Base-by-base conservation (phyloP, 2,113 vertebrate species). In the Tonatia bakeri region DNA sequence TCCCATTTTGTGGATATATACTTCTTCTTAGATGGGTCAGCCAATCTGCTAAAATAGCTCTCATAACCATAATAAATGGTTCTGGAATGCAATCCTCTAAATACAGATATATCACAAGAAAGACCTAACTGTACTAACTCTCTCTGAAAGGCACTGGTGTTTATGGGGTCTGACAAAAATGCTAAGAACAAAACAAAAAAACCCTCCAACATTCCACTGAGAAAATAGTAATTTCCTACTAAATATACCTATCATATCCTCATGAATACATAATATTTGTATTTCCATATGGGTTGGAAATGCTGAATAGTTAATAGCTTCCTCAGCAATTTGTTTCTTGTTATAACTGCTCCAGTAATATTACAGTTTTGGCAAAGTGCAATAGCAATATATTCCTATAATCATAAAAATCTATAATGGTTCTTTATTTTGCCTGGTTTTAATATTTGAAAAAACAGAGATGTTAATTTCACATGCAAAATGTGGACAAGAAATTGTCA, bases 391-490 rank as follows among this genome's bases (percentile, higher is more conserved):
- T 80, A 69, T 83, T 91, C 16, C 54, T 92, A 40, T 43, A 97
- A 64, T 86, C 38, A 33, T 96, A 91, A 94, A 96, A 93, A 43
- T 72, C 47, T 91, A 69, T 13, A 96, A 56, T 64, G 87, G 26
- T 19, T 85, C 56, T 95, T 91, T 59, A 59, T 59, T 59, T 59
- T 59, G 83, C 31, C 64, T 96, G 73, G 56, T 95, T 94, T 96
- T 91, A 72, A 89, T 97, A 91, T 91, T 95, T 59, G 38, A 91
- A 92, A 91, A 91, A 91, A 87, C 52, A 91, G 67, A 95, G 22
- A 91, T 52, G 94, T 94, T 95, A 94, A 93, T 91, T 97, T 97
- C 38, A 96, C 64, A 87, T 80, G 56, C 69, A 94, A 95, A 94
- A 40, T 43, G 82, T 93, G 79, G n/a, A 65, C 89, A 70, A 87